Conservation (phyloP, 1,140 invertebrate genomes). For the Lethocerus indicus region DNA sequence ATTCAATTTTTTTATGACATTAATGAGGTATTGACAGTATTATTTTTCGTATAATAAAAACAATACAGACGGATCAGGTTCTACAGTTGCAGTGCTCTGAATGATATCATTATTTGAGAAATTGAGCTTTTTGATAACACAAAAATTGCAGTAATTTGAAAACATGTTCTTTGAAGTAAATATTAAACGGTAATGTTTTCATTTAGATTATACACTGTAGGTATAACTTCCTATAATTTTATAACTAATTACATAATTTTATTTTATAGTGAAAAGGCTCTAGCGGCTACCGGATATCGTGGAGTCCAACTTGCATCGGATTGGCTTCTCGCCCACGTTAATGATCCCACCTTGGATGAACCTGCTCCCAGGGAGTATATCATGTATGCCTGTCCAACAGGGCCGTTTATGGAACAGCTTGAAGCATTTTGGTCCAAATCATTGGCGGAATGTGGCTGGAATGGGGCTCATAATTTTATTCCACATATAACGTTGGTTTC, state of each 20-base stretch:
- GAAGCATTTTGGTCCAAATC: constrained; percentile 64
- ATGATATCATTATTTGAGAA: no score
- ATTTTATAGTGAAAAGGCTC: constrained; percentile 57
- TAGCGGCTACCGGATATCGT: constrained; percentile 73
- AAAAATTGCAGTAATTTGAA: no score
- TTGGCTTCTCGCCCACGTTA: constrained; percentile 76
- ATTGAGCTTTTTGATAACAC: no score
- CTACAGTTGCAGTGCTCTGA: no score
- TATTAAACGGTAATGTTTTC: no score
- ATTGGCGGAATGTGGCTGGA: constrained; percentile 56
- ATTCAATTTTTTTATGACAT: no score
- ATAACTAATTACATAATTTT: constrained; percentile 9
- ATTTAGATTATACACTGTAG: no score
- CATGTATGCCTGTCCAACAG: constrained; percentile 68
- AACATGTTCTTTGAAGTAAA: no score
- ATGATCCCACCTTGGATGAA: constrained; percentile 60
- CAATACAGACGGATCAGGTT: no score
- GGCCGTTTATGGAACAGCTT: constrained; percentile 47
- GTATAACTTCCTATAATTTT: no score
- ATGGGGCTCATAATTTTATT: constrained; percentile 73
- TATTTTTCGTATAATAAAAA: no score
- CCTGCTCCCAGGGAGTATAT: constrained; percentile 63
- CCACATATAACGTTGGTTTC: constrained; percentile 79
- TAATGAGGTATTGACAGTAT: no score
- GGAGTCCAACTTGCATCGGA: constrained; percentile 75